phyloP scores from a whole-genome alignment of 2,113 vertebrate species.

The Nerophis ophidion region DNA sequence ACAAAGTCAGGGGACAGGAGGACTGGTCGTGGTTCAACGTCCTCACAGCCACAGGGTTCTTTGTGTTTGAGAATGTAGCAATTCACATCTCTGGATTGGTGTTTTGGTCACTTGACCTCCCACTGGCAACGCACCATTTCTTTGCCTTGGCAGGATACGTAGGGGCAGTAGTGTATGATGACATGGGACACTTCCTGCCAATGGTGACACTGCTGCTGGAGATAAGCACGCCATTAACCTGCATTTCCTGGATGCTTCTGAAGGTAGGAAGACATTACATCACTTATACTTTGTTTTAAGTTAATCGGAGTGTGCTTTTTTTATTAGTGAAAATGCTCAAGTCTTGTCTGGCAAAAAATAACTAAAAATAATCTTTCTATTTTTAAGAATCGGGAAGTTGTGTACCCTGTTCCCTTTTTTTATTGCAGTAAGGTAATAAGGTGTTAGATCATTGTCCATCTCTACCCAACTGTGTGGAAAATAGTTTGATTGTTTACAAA shows the following conservation, averaged over 20 bases:
- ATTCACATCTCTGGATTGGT: slow-evolving; percentile 75
- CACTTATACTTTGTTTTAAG: neutral
- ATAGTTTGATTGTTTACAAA: neutral
- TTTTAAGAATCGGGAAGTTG: slow-evolving; percentile 50
- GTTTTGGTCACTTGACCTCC: slow-evolving; percentile 82
- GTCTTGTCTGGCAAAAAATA: neutral
- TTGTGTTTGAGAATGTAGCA: slow-evolving; percentile 87
- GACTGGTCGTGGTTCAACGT: slow-evolving; percentile 90
- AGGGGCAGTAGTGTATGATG: slow-evolving; percentile 69
- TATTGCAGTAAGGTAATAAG: neutral
- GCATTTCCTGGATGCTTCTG: slow-evolving; percentile 93
- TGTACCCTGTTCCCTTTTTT: neutral
- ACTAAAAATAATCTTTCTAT: neutral
- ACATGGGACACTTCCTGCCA: slow-evolving; percentile 84
- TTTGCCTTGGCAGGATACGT: slow-evolving; percentile 84
- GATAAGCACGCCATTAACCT: slow-evolving; percentile 95
- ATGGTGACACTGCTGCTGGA: slow-evolving; percentile 89
- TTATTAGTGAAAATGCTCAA: neutral
- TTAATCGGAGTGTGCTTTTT: neutral
- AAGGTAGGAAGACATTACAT: slow-evolving; percentile 74
- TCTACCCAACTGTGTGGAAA: neutral
- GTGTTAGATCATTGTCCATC: neutral
- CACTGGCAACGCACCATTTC: slow-evolving; percentile 83
- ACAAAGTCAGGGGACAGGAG: slow-evolving; percentile 79
- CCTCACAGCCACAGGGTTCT: slow-evolving; percentile 88